phyloP scores from a whole-genome alignment of 2,888 invertebrate species.

The Bedellia somnulentella region DNA sequence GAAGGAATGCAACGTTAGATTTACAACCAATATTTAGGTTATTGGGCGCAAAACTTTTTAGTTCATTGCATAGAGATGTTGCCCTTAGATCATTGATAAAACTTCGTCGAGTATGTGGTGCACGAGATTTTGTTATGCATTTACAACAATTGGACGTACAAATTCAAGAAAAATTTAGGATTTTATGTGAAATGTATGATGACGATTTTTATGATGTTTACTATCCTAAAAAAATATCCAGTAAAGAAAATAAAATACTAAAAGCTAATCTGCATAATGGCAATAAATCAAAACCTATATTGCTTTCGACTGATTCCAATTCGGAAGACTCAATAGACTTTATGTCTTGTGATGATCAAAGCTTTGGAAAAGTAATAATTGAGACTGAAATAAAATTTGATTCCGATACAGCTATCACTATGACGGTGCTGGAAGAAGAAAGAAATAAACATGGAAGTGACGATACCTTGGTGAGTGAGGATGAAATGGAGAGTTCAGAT shows the following conservation, averaged over 20 bases:
- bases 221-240: slow-evolving; percentile 36
- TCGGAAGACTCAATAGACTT: slow-evolving; percentile 64
- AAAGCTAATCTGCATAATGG: not conserved
- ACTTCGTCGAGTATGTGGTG: slow-evolving; percentile 69
- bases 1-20: slow-evolving; percentile 45
- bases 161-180: slow-evolving; percentile 54
- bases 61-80: slow-evolving; percentile 64
- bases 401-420: slow-evolving; percentile 78
- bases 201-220: slow-evolving; percentile 51
- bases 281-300: not conserved
- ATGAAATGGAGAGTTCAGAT: slow-evolving; percentile 46
- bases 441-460: slow-evolving; percentile 46
- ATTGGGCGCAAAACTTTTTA: slow-evolving; percentile 57
- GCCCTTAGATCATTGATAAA: slow-evolving; percentile 71
- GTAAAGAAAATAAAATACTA: too few species aligned
- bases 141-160: slow-evolving; percentile 39
- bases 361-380: slow-evolving; percentile 70
- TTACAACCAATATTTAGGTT: slow-evolving; percentile 54
- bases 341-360: slow-evolving; percentile 32
- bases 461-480: slow-evolving; percentile 34
- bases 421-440: slow-evolving; percentile 79
- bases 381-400: slow-evolving; percentile 84
- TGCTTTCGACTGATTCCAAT: slow-evolving; percentile 33
- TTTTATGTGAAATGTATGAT: slow-evolving; percentile 41
- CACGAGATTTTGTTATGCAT: slow-evolving; percentile 64